A percentile compares a stretch with the other conserved stretches of the same genome.
phyloP scores from a whole-genome alignment of 35 echinoderm and acorn worm species.

The Lytechinus variegatus region DNA sequence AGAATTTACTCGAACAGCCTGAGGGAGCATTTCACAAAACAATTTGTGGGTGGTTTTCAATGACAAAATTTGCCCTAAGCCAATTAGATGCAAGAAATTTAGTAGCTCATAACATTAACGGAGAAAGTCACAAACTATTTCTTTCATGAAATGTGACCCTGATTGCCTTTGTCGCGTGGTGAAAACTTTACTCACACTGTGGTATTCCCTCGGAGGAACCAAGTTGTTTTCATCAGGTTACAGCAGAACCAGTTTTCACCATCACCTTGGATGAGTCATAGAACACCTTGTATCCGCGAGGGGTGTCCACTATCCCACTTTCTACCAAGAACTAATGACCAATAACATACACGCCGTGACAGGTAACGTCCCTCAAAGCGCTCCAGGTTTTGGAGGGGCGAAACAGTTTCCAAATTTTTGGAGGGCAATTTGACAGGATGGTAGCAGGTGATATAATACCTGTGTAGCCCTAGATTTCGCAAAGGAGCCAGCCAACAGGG shows the following conservation, averaged over 20 bases:
- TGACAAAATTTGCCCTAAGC: no score
- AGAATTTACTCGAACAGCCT: no score
- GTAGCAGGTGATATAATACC: neutral
- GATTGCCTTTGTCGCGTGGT: neutral
- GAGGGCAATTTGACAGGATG: neutral
- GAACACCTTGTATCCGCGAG: slow-evolving; percentile 7
- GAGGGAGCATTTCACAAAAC: no score
- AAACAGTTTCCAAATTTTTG: neutral
- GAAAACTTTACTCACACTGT: neutral
- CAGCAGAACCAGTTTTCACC: neutral
- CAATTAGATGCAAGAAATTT: no score
- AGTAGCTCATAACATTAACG: no score
- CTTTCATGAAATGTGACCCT: neutral
- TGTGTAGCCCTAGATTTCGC: neutral
- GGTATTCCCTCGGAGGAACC: neutral
- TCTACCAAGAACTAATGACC: neutral
- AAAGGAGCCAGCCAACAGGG: neutral
- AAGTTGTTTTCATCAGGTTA: neutral
- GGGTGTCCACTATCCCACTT: neutral
- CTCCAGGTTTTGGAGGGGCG: neutral
- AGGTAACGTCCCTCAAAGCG: neutral
- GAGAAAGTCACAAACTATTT: no score
- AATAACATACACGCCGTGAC: neutral
- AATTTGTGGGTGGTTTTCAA: no score
- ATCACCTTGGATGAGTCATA: neutral